Percentiles rank a stretch among this genome's conserved stretches.
These are phyloP conservation scores for Tetraneura akinire DNA, from an alignment of 1,140 invertebrate genomes.

Conservation along the genomic window DNA sequence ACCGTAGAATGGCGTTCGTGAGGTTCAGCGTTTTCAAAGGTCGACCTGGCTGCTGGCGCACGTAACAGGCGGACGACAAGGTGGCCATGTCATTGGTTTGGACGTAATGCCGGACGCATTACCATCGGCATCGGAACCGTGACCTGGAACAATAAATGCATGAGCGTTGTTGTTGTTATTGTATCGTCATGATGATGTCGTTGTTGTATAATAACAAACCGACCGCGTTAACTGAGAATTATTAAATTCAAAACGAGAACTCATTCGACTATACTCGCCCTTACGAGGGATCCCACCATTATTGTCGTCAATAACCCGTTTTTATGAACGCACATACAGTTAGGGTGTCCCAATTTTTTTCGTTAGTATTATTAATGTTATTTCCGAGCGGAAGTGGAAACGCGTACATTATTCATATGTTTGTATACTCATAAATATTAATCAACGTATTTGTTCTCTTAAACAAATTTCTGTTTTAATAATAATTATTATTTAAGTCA, in stretches of 20 bases:
- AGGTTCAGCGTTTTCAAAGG: slow-evolving; percentile 46
- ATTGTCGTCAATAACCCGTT: no score
- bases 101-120: slow-evolving; percentile 16
- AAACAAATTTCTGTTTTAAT: no score
- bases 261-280: no score
- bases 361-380: no score
- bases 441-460: no score
- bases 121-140: not conserved
- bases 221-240: slow-evolving; percentile 4
- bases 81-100: slow-evolving; percentile 36
- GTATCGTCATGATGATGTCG: not conserved
- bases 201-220: slow-evolving; percentile 1
- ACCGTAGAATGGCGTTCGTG: slow-evolving; percentile 45
- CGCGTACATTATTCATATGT: no score
- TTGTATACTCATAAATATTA: no score
- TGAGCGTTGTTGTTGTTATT: not conserved
- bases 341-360: no score
- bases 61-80: slow-evolving; percentile 28
- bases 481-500: no score
- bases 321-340: no score
- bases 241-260: not conserved
- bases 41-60: slow-evolving; percentile 29
- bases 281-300: not conserved
- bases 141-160: slow-evolving; percentile 9
- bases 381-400: no score